Evolutionary conservation across 2,113 vertebrate genomes (phyloP).

Genomic region (Oxyruncus cristatus): DNA sequence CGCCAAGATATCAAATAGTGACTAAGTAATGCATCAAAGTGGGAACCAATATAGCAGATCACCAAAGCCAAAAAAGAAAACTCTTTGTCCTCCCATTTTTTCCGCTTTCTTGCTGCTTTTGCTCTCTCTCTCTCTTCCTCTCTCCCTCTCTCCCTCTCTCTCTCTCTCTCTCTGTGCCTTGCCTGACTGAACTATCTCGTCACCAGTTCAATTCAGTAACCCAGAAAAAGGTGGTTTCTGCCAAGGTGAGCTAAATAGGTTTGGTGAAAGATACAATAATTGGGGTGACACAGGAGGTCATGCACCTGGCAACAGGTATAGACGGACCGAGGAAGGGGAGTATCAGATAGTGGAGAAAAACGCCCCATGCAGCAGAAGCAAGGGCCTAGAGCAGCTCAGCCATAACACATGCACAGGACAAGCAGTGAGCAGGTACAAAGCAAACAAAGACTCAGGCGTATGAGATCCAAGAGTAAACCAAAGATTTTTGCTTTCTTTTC

Average conservation of each 20-base stretch:
- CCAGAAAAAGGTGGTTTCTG: background rate
- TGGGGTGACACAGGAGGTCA: background rate
- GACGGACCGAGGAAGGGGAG: background rate
- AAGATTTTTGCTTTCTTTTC: slow-evolving; percentile 41
- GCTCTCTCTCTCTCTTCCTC: background rate
- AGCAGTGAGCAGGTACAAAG: background rate
- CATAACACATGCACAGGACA: background rate
- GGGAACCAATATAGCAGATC: background rate
- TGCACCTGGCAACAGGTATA: no score
- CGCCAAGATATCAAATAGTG: background rate
- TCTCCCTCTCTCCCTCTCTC: no score
- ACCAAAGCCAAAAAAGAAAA: background rate
- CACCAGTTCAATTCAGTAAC: background rate
- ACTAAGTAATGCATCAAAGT: background rate
- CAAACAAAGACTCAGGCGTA: background rate
- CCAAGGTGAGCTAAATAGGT: background rate
- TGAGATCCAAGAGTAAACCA: background rate
- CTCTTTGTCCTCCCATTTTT: background rate
- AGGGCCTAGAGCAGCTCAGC: background rate
- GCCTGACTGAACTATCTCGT: background rate
- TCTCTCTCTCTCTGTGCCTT: background rate
- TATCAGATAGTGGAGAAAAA: background rate
- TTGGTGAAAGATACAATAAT: background rate
- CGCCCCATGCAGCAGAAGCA: background rate
- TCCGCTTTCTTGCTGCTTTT: background rate